Percentiles rank a stretch among this genome's conserved stretches.
Conservation (phyloP, 1,140 invertebrate genomes). For the Anoplolepis gracilipes region DNA sequence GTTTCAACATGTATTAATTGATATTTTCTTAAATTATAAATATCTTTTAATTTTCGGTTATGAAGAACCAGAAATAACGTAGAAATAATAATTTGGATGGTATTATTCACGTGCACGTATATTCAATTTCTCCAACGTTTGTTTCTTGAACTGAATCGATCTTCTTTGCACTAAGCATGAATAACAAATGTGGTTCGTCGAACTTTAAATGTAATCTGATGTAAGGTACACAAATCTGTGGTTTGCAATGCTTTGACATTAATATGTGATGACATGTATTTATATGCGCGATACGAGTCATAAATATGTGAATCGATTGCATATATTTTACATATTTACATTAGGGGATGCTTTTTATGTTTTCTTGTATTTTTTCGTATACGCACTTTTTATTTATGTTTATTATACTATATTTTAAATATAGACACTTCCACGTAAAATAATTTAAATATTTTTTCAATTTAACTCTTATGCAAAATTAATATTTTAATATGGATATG, state of each 20-base stretch:
- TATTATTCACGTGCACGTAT: not conserved
- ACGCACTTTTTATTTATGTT: not conserved
- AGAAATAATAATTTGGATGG: not conserved
- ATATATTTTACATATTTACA: not conserved
- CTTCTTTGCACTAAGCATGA: not conserved
- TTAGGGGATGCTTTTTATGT: not conserved
- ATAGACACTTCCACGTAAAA: not conserved
- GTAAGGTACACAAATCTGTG: conserved; percentile 31
- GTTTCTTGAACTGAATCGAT: not conserved
- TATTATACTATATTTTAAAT: not conserved
- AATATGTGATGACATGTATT: conserved; percentile 8
- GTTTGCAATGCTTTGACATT: conserved; percentile 25
- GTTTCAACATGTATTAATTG: not conserved
- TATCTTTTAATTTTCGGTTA: not conserved
- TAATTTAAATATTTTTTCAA: not conserved
- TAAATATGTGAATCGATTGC: not conserved
- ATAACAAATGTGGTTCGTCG: conserved; percentile 35
- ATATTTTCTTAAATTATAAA: not conserved
- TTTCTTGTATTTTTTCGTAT: too few relatives aligned
- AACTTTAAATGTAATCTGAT: conserved; percentile 46
- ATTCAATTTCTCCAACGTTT: conserved; percentile 1
- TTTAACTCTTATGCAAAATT: not conserved
- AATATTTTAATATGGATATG: not conserved
- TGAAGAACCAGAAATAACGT: not conserved
- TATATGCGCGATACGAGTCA: not conserved